A percentile compares a stretch with the other conserved stretches of the same genome.
Conservation (phyloP, 2,113 vertebrate species). For the Bufo gargarizans region DNA sequence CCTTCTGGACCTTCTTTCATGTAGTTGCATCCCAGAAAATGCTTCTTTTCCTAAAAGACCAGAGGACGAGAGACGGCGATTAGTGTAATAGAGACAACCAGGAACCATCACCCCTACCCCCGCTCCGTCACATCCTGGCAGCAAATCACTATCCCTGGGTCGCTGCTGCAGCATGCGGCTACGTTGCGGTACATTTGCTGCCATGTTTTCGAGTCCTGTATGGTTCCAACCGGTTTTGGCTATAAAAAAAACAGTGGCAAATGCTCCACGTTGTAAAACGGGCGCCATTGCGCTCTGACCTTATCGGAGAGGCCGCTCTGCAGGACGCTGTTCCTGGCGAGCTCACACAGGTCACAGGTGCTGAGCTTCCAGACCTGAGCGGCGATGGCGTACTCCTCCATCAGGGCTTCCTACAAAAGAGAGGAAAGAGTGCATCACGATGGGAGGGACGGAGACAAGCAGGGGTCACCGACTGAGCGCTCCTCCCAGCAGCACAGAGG, state of each 20-base stretch:
- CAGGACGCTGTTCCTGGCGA: constrained; percentile 94
- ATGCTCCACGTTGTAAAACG: no score
- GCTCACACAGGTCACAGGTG: constrained; percentile 95
- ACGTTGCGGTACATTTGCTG: no score
- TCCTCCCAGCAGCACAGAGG: no score
- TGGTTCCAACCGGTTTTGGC: no score
- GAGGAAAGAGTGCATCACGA: neutral
- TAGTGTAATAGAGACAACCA: no score
- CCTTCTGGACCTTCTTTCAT: constrained; percentile 90
- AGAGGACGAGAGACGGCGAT: neutral
- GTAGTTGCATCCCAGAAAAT: constrained; percentile 90
- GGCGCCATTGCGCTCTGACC: constrained; percentile 67
- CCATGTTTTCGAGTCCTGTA: no score
- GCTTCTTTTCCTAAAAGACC: constrained; percentile 87
- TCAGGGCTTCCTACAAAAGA: constrained; percentile 83
- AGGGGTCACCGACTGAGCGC: no score
- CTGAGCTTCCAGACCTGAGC: constrained; percentile 98
- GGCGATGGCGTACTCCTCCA: constrained; percentile 98
- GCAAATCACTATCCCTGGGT: no score
- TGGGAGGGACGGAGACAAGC: neutral
- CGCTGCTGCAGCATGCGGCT: no score
- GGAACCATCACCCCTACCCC: no score
- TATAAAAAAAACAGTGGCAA: no score
- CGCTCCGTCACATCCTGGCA: no score
- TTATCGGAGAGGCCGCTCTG: constrained; percentile 93